Evolutionary conservation across 2,797 vertebrate species (phyloP).

Genomic region (Graptemys geographica): DNA sequence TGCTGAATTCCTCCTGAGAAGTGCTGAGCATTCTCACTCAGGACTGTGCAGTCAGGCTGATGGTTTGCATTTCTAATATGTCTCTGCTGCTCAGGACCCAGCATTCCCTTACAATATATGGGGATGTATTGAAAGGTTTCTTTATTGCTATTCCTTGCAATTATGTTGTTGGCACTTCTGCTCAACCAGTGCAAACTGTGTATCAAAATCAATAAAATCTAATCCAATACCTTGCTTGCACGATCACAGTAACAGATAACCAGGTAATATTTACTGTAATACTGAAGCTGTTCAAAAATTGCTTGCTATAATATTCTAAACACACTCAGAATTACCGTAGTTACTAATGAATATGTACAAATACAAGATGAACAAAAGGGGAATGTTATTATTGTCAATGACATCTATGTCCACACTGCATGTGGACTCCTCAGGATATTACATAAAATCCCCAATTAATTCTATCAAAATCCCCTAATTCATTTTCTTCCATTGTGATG

Average conservation of each 20-base stretch:
- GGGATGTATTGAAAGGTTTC: neutral
- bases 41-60: neutral
- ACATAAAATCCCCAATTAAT: neutral
- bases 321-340: neutral
- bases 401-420: neutral
- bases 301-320: neutral
- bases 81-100: neutral
- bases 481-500: neutral
- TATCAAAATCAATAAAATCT: conserved; percentile 37
- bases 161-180: conserved; percentile 25
- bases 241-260: conserved; percentile 27
- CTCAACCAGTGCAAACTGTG: neutral
- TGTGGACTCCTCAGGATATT: neutral
- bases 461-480: neutral
- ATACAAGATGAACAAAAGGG: neutral
- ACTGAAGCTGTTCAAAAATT: neutral
- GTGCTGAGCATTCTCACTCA: neutral
- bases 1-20: neutral
- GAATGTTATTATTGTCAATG: neutral
- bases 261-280: neutral
- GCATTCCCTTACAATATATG: neutral
- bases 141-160: conserved; percentile 11
- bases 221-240: conserved; percentile 1
- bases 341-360: conserved; percentile 16
- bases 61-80: conserved; percentile 5